Base-by-base conservation (phyloP, 2,888 invertebrate species). In the Cataglyphis livida region DNA sequence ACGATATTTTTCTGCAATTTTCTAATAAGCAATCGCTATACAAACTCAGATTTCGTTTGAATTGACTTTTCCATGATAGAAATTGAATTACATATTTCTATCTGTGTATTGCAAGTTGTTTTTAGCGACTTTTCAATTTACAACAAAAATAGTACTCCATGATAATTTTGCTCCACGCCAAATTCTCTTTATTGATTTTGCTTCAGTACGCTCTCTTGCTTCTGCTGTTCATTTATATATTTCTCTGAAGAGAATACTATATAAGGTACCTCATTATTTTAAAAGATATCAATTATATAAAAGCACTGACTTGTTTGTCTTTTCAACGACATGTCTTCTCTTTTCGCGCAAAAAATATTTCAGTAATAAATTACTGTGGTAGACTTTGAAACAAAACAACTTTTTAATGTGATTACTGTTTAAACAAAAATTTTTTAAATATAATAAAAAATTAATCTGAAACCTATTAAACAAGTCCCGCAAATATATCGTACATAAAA, bases 151-250 rank as follows among this genome's bases (percentile, higher is more conserved):
- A 61, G 71, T 61, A 64, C 73, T 84, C 71, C n/a, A 28, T 65
- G 61, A 87, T 87, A 87, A 89, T 84, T 87, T 81, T 62, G 44
- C 64, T 78, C 76, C 51, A 32, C 81, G 79, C 70, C 81, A 62
- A 84, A 88, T 88, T 88, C 79, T 86, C 84, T 85, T 88, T 89
- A 89, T 88, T 85, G 84, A 85, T 86, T 85, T 82, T 81, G 74
- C 61, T 61, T 75, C 62, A 44, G 54, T 32, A 59, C 38, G 41
- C 48, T 25, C 64, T 51, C 21, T 21, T 21, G 21, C 21, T 21
- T 21, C 41, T 61, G 51, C 51, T 51, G 7, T 51, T 51, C 18
- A 48, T 48, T 7, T 38, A 28, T 28, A 28, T 28, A 71, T 57
- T 76, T 71, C 41, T 65, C 74, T 61, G 54, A 10, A 38, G 62